Percentiles rank a stretch among this genome's conserved stretches.
phyloP scores from a whole-genome alignment of 2,888 invertebrate species.

The Crossocerus cetratus region DNA sequence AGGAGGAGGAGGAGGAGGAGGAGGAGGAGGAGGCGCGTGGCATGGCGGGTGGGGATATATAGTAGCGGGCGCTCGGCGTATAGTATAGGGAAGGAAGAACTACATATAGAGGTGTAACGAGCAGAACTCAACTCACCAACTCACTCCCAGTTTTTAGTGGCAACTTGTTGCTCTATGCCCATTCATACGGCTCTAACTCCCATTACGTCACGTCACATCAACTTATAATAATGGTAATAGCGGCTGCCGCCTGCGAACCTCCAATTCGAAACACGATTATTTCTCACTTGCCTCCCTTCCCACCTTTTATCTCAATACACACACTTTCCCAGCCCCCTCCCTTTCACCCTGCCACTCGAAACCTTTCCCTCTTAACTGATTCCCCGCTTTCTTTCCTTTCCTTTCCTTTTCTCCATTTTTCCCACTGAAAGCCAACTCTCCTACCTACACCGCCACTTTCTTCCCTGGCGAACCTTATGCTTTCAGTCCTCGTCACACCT shows the following conservation, averaged over 20 bases:
- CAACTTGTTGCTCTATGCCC: conserved; percentile 77
- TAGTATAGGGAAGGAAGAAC: conserved; percentile 76
- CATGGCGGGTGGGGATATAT: too few relatives aligned
- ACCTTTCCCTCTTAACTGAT: conserved; percentile 7
- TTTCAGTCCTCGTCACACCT: too few relatives aligned
- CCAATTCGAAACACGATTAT: conserved; percentile 71
- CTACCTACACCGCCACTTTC: neutral
- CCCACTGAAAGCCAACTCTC: neutral
- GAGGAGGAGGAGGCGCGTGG: too few relatives aligned
- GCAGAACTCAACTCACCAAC: conserved; percentile 77
- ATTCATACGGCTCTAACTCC: conserved; percentile 77
- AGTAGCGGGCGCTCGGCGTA: conserved; percentile 69
- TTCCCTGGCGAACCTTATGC: neutral
- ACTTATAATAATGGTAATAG: conserved; percentile 77
- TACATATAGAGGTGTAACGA: conserved; percentile 77
- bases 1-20: too few relatives aligned
- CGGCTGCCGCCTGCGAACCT: conserved; percentile 57
- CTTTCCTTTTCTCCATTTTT: neutral
- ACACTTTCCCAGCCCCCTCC: too few relatives aligned
- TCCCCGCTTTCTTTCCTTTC: neutral
- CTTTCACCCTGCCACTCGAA: neutral
- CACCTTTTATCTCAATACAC: conserved; percentile 31
- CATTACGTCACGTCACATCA: conserved; percentile 78
- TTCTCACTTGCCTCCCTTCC: conserved; percentile 44
- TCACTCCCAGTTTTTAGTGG: conserved; percentile 78